Base-by-base conservation (phyloP, 2,888 invertebrate species). In the Elgonia sp. region DNA sequence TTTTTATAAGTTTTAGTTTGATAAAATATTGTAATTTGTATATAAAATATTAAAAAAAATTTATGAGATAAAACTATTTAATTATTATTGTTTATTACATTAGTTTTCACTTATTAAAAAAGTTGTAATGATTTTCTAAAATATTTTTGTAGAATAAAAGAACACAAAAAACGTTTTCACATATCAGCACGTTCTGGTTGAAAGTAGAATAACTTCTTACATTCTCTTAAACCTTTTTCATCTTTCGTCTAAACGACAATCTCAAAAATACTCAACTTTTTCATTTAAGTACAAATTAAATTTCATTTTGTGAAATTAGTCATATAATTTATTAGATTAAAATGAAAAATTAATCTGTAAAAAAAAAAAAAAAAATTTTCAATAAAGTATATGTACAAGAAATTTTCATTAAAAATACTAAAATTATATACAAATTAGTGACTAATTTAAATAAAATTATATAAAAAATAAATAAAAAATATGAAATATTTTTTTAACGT, bases 181-280 rank as follows among this genome's bases (percentile, higher is more conserved):
- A 79, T 80, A 85, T 75, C 53, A 29, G 40, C 77, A 50, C 63
- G 73, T 80, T 73, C 20, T 0, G 55, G 29, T 62, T 37, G 85
- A 85, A 85, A 85, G 85, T 85, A 75, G 85, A 67, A 80, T 79
- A 85, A 79, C 72, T 72, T 57, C 57, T 80, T 65, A 21, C 46
- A 67, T 72, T 84, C 79, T 67, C 53, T 50, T 29, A 70, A 39
- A 42, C 62, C n/a, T 79, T 63, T 40, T 55, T 65, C 20, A 63
- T 70, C 77, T 53, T 18, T 9, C 46, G 29, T 29, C 50, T 46
- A 63, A 63, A 63, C n/a, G 39, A 63, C 40, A 69, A 69, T 21
- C 20, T 20, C n/a, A 53, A 53, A 16, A 29, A 29, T 53, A 53
- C 12, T 53, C 1, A 53, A n/a, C 16, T n/a, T 53, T 53, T 46